Percentiles rank a stretch among this genome's conserved stretches.
phyloP scores from a whole-genome alignment of 2,888 invertebrate genomes.

The Plemyria rubiginata region DNA sequence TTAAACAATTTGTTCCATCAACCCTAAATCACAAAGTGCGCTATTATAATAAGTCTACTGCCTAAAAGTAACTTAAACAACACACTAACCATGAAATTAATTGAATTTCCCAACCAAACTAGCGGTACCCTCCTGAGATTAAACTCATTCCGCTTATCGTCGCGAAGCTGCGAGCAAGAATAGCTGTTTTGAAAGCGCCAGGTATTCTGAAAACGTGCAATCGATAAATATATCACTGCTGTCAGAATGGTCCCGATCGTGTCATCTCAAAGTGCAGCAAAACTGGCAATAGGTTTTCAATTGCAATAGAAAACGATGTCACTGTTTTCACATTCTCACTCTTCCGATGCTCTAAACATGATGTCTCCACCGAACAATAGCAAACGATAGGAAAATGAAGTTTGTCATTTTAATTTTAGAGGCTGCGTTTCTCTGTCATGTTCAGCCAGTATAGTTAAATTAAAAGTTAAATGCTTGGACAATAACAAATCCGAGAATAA shows the following conservation, averaged over 20 bases:
- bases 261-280: background rate
- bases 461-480: too few species aligned
- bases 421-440: too few species aligned
- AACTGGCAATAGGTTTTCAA: background rate
- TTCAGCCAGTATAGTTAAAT: too few species aligned
- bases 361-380: too few species aligned
- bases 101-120: constrained; percentile 60
- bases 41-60: background rate
- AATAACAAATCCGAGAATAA: too few species aligned
- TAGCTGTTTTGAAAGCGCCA: constrained; percentile 3
- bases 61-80: constrained; percentile 22
- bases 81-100: constrained; percentile 57
- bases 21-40: background rate
- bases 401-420: too few species aligned
- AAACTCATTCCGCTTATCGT: constrained; percentile 68
- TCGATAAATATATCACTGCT: constrained; percentile 1
- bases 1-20: background rate
- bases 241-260: background rate
- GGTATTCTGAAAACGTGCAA: constrained; percentile 2
- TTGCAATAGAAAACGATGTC: background rate
- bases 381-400: too few species aligned
- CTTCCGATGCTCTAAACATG: too few species aligned
- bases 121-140: constrained; percentile 56
- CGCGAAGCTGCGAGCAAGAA: constrained; percentile 11
- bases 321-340: background rate